A percentile compares a stretch with the other conserved stretches of the same genome.
Conservation (phyloP, 2,888 invertebrate genomes). For the Brenthis hecate region DNA sequence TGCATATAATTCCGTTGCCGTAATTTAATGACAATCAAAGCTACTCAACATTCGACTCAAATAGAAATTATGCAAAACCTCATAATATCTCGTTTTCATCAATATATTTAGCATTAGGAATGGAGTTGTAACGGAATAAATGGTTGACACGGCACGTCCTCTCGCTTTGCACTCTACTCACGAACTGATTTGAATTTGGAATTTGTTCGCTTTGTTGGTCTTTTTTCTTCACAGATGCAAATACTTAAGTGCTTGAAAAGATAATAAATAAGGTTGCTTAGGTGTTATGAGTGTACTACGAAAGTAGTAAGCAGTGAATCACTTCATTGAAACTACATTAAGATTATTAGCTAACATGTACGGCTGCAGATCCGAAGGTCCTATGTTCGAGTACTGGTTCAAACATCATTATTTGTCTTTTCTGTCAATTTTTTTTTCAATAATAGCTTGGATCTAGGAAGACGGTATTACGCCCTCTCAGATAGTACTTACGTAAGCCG, state of each 20-base stretch:
- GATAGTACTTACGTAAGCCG: too few relatives aligned
- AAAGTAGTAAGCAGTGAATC: not conserved
- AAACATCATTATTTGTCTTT: too few relatives aligned
- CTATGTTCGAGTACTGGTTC: too few relatives aligned
- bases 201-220: conserved; percentile 59
- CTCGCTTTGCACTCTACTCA: conserved; percentile 70
- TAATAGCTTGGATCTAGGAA: too few relatives aligned
- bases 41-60: conserved; percentile 57
- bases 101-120: conserved; percentile 74
- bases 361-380: too few relatives aligned
- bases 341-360: too few relatives aligned
- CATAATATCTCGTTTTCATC: conserved; percentile 70
- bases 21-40: conserved; percentile 45
- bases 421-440: too few relatives aligned
- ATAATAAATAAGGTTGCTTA: conserved; percentile 1
- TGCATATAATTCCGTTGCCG: conserved; percentile 15
- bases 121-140: conserved; percentile 74
- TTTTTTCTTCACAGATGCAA: conserved; percentile 21
- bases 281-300: not conserved
- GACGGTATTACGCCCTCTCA: too few relatives aligned
- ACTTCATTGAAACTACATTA: too few relatives aligned
- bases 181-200: conserved; percentile 80
- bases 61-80: conserved; percentile 67
- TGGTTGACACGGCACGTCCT: conserved; percentile 69
- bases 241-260: conserved; percentile 10